Conservation (phyloP, 2,888 invertebrate species). For the Drosophila planitibia region DNA sequence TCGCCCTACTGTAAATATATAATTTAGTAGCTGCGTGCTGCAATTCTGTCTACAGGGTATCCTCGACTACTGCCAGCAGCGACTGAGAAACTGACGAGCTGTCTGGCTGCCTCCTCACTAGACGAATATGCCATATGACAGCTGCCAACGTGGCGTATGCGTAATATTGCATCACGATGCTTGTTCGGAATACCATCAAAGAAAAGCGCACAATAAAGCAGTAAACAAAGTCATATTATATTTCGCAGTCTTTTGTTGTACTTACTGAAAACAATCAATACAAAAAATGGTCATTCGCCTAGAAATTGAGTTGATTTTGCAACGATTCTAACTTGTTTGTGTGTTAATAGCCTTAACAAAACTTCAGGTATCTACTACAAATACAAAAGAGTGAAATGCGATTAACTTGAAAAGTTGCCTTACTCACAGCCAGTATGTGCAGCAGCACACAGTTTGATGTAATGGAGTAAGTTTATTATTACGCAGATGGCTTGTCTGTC, state of each 20-base stretch:
- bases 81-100: constrained; percentile 15
- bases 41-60: constrained; percentile 3
- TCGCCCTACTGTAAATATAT: background rate
- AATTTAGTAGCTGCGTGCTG: background rate
- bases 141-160: constrained; percentile 51
- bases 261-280: background rate
- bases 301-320: background rate
- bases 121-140: constrained; percentile 54
- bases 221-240: background rate
- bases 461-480: constrained; percentile 46
- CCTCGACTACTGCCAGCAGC: constrained; percentile 3
- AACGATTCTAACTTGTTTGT: constrained; percentile 7
- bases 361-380: constrained; percentile 5
- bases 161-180: constrained; percentile 45
- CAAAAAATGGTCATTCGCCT: background rate
- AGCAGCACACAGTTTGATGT: constrained; percentile 6
- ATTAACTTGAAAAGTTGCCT: constrained; percentile 31
- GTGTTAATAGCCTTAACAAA: background rate
- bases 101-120: constrained; percentile 28
- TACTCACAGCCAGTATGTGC: background rate
- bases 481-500: constrained; percentile 37
- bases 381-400: constrained; percentile 4
- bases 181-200: background rate
- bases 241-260: background rate
- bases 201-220: background rate